phyloP scores from a whole-genome alignment of 2,113 vertebrate genomes.

The Prunella himalayana region DNA sequence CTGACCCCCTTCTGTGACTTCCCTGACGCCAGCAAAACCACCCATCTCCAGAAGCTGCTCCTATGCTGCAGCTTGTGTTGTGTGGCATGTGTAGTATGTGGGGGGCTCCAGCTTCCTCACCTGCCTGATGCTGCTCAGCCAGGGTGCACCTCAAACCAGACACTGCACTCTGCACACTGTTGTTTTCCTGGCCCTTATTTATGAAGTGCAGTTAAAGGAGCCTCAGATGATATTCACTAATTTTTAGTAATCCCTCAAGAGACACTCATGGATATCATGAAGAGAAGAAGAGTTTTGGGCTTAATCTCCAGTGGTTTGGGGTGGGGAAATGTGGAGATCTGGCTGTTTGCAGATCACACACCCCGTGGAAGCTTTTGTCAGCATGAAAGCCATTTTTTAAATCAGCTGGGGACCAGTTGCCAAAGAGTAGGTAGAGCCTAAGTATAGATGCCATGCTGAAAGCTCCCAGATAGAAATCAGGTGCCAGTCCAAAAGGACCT shows the following conservation, averaged over 20 bases:
- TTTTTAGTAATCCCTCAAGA: neutral
- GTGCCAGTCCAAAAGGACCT: neutral
- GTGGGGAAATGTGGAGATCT: neutral
- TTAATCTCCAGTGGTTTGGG: neutral
- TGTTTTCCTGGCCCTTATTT: neutral
- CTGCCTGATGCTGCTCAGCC: neutral
- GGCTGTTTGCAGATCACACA: neutral
- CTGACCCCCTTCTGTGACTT: neutral
- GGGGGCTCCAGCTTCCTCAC: neutral
- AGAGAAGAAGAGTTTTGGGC: neutral
- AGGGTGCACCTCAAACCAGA: neutral
- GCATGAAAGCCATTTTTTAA: neutral
- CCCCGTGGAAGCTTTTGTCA: neutral
- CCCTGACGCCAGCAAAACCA: neutral
- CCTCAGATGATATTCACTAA: neutral
- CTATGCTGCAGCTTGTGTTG: neutral
- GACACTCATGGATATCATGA: neutral
- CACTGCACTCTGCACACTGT: neutral
- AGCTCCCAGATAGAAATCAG: neutral
- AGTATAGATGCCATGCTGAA: neutral
- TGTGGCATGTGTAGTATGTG: rapidly evolving
- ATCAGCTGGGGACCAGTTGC: neutral
- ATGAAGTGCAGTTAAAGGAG: neutral
- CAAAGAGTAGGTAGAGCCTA: neutral
- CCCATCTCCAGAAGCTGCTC: neutral